Base-by-base conservation (phyloP, 1,140 invertebrate genomes). In the Drosophila tani region DNA sequence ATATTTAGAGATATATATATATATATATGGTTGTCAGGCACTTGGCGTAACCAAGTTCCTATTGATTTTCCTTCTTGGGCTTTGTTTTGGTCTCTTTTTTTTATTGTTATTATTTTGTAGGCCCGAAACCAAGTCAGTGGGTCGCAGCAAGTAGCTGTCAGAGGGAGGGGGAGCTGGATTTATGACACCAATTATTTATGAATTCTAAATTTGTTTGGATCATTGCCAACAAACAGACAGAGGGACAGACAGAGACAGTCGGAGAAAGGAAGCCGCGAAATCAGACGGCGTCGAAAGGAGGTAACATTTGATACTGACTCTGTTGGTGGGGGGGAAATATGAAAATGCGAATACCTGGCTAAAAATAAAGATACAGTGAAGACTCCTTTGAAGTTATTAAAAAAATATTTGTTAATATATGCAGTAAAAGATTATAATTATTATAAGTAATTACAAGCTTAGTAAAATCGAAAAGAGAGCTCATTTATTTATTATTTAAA, bases 171-270 rank as follows among this genome's bases (percentile, higher is more conserved):
- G 68, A 41, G 32, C 14, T 40, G 60, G 50, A 86, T 88, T 88
- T 88, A 88, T 88, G 84, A 88, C 84, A 88, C 77, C 84, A 88
- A 88, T 88, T 88, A 88, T 88, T 87, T 87, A 87, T 87, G 84
- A 87, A 87, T 87, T 84, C 85, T 56, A 87, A 87, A 84, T 87
- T 88, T 88, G 84, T 88, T 87, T 87, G 83, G 84, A 81, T 69
- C 76, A 71, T 70, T 87, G 83, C 83, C 83, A 87, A n/a, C 46
- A 63, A 41, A 63, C 74, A 65, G 69, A 53, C 59, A 55, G 40
- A 19, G 43, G 29, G 56, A 62, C 77, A 56, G 58, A 50, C 55
- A 50, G 29, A 65, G 40, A 65, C 29, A 57, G 63, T 38, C 14
- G 35, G 32, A 56, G 21, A 49, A 19, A 29, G 47, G 50, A 69